Percentiles rank a stretch among this genome's conserved stretches.
phyloP scores from a whole-genome alignment of 2,888 invertebrate genomes.

The Pollenia amentaria region DNA sequence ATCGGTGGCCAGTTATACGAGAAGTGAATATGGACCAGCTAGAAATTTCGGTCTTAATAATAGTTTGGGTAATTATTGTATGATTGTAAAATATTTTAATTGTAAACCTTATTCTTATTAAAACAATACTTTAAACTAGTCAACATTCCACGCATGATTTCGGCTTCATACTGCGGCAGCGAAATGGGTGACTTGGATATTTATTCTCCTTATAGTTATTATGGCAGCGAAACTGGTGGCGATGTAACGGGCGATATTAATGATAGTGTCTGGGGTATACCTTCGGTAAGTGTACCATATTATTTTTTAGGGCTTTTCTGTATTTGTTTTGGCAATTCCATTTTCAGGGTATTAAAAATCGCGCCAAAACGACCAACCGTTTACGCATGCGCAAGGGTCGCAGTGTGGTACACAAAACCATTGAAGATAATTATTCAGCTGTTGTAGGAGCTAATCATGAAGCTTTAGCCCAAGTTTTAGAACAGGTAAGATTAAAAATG shows the following conservation, averaged over 20 bases:
- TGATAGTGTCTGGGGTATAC: slow-evolving; percentile 84
- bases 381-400: slow-evolving; percentile 91
- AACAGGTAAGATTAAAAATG: slow-evolving; percentile 88
- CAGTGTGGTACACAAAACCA: slow-evolving; percentile 92
- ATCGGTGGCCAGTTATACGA: slow-evolving; percentile 82
- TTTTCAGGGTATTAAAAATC: slow-evolving; percentile 80
- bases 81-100: neutral
- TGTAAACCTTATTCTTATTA: neutral
- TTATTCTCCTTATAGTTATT: slow-evolving; percentile 92
- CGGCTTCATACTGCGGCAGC: slow-evolving; percentile 92
- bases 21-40: slow-evolving; percentile 83
- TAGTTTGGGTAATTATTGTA: slow-evolving; percentile 81
- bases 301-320: neutral
- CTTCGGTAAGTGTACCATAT: slow-evolving; percentile 78
- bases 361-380: slow-evolving; percentile 86
- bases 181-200: slow-evolving; percentile 93
- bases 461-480: slow-evolving; percentile 93
- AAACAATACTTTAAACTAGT: slow-evolving; percentile 75
- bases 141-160: slow-evolving; percentile 87
- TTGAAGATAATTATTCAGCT: slow-evolving; percentile 96
- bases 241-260: slow-evolving; percentile 84
- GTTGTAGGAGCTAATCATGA: slow-evolving; percentile 96
- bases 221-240: slow-evolving; percentile 86
- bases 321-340: neutral
- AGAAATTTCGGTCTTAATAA: slow-evolving; percentile 82